Evolutionary conservation across 2,888 invertebrate species (phyloP).

Genomic region (Rhingia rostrata): DNA sequence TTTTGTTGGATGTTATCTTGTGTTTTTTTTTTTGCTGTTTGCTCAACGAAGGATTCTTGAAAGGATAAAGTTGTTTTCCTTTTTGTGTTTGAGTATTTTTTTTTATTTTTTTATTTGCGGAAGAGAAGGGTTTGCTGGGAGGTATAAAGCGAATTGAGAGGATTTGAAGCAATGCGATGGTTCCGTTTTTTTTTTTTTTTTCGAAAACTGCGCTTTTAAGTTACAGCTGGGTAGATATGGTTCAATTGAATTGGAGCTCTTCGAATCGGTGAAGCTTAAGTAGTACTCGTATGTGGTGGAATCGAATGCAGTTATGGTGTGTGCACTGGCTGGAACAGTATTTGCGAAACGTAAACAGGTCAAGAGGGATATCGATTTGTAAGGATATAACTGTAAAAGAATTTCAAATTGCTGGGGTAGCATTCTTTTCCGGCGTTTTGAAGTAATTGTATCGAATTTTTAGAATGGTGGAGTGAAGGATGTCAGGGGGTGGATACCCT

Average conservation of each 20-base stretch:
- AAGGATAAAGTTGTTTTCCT: conserved; percentile 50
- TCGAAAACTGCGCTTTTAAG: not conserved
- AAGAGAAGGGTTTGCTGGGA: conserved; percentile 55
- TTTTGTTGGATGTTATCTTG: conserved; percentile 9
- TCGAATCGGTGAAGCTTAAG: conserved; percentile 33
- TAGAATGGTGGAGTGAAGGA: too few species aligned
- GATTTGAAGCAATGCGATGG: conserved; percentile 36
- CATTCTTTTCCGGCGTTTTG: not conserved
- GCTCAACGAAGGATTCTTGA: conserved; percentile 6
- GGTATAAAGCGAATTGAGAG: conserved; percentile 62
- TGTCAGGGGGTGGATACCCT: too few species aligned
- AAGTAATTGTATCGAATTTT: conserved; percentile 17
- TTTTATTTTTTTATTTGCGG: conserved; percentile 50
- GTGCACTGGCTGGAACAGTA: not conserved
- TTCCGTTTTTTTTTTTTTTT: not conserved
- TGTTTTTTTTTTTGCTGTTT: conserved; percentile 20
- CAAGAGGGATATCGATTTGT: conserved; percentile 49
- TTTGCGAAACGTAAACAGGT: conserved; percentile 29
- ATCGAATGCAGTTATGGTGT: conserved; percentile 23
- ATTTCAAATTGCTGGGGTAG: not conserved
- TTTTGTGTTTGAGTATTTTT: conserved; percentile 19
- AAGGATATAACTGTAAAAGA: not conserved
- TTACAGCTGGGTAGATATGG: conserved; percentile 31
- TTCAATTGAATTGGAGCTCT: conserved; percentile 62
- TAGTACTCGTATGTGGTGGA: not conserved